A percentile compares a stretch with the other conserved stretches of the same genome.
These are phyloP conservation scores for Patiria miniata DNA, from an alignment of 35 echinoderm and acorn worm species.

Conservation along the genomic window DNA sequence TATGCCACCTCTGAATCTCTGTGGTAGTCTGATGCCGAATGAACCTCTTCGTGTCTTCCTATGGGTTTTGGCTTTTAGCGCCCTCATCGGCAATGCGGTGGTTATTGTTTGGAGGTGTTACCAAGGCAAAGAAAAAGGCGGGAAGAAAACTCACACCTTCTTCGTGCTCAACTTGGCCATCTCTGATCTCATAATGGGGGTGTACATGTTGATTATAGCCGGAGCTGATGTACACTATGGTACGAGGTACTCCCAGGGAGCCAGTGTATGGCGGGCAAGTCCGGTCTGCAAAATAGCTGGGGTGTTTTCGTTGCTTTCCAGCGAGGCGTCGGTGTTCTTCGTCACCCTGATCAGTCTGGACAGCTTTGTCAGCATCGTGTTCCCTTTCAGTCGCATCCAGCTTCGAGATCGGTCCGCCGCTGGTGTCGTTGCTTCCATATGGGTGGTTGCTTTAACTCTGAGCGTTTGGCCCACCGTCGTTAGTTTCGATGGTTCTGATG, in stretches of 20 bases:
- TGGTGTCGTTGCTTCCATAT: conserved; percentile 12
- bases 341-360: conserved; percentile 69
- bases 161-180: conserved; percentile 73
- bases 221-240: conserved; percentile 66
- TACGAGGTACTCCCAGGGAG: conserved; percentile 43
- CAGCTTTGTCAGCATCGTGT: conserved; percentile 70
- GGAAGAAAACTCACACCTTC: not conserved
- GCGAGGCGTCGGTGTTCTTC: conserved; percentile 72
- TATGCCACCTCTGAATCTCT: conserved; percentile 6
- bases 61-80: conserved; percentile 69
- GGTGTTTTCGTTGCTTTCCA: conserved; percentile 64
- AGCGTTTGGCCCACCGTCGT: conserved; percentile 47
- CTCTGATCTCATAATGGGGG: conserved; percentile 76
- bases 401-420: conserved; percentile 38
- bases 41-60: conserved; percentile 34
- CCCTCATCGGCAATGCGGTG: conserved; percentile 68
- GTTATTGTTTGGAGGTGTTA: conserved; percentile 44
- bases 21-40: conserved; percentile 25
- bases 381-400: conserved; percentile 56
- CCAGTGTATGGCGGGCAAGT: conserved; percentile 54
- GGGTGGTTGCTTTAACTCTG: conserved; percentile 45
- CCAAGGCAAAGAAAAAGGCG: not conserved
- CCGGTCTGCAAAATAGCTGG: conserved; percentile 62
- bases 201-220: conserved; percentile 74
- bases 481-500: not conserved